Conservation (phyloP, 1,140 invertebrate genomes). For the Lamellibrachia luymesi region DNA sequence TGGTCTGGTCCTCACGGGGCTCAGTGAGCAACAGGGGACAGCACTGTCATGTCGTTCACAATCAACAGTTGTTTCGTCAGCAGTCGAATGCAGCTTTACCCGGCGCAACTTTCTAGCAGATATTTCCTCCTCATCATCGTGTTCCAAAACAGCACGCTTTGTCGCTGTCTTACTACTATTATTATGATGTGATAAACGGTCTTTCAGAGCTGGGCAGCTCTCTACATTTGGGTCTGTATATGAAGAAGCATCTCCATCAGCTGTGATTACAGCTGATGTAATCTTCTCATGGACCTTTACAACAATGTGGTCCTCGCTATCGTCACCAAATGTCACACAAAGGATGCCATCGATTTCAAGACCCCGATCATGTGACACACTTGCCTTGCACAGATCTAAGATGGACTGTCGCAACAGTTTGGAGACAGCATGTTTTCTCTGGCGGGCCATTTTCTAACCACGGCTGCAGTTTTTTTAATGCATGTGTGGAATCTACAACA, state of each 20-base stretch:
- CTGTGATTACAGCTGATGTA: constrained; percentile 1
- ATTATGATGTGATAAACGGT: neutral
- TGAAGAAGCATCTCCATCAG: neutral
- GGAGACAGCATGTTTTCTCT: constrained; percentile 34
- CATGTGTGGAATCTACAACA: neutral
- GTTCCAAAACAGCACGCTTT: neutral
- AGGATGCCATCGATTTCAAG: constrained; percentile 46
- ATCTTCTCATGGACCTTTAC: constrained; percentile 41
- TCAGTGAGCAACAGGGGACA: neutral
- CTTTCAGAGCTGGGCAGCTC: neutral
- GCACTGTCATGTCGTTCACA: neutral
- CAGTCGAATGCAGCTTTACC: too few relatives aligned
- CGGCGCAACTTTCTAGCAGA: neutral
- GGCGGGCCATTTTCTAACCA: neutral
- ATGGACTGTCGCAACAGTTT: constrained; percentile 43
- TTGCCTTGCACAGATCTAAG: constrained; percentile 39
- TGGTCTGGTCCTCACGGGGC: neutral
- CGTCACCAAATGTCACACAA: constrained; percentile 36
- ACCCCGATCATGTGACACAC: constrained; percentile 32
- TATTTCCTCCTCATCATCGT: neutral
- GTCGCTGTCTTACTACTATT: neutral
- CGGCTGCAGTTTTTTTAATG: neutral
- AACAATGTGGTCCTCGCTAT: constrained; percentile 40
- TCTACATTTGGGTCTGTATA: neutral
- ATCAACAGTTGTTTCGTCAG: neutral